Evolutionary conservation across 2,888 invertebrate genomes (phyloP).

Genomic region (Lissocephala sabroskyi): DNA sequence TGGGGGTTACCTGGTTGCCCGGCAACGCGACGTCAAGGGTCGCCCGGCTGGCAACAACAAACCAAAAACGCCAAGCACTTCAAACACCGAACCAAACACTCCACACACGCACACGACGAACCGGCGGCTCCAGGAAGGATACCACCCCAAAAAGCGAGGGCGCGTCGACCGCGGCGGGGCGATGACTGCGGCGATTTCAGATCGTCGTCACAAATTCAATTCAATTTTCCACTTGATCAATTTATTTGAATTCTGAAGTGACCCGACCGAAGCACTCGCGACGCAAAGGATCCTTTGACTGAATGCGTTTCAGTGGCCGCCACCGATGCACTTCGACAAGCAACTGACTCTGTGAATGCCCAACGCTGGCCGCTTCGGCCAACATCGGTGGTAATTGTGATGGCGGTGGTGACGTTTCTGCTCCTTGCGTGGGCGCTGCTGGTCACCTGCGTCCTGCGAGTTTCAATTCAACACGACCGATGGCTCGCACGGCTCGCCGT

Average conservation of each 20-base stretch:
- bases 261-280: neutral
- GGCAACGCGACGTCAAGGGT: slow-evolving; percentile 26
- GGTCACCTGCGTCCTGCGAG: no score
- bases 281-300: neutral
- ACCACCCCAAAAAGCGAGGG: no score
- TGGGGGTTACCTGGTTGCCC: slow-evolving; percentile 42
- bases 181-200: no score
- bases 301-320: neutral
- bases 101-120: neutral
- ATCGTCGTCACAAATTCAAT: no score
- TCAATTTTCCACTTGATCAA: no score
- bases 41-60: slow-evolving; percentile 19
- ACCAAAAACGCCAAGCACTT: neutral
- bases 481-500: slow-evolving; percentile 72
- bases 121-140: neutral
- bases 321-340: neutral
- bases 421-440: no score
- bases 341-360: neutral
- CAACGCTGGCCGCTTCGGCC: neutral
- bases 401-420: no score
- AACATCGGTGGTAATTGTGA: no score
- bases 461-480: slow-evolving; percentile 69
- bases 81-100: slow-evolving; percentile 2
- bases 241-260: neutral
- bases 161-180: no score